Evolutionary conservation across 2,113 vertebrate species (phyloP).

Genomic region (Nothobranchius furzeri): DNA sequence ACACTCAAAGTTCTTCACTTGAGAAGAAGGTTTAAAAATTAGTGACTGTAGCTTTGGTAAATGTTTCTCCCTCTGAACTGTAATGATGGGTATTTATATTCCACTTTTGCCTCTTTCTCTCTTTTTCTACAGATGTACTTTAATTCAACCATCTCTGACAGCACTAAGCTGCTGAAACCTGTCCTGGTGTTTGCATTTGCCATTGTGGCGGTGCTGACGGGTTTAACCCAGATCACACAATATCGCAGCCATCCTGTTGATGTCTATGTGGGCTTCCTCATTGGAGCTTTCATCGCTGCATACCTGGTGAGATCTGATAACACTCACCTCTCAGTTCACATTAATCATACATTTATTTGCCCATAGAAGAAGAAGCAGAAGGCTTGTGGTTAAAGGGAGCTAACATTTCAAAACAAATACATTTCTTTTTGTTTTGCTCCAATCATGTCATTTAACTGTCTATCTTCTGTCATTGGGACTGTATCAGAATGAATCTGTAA

Average conservation of each 20-base stretch:
- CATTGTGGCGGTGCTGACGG: conserved; percentile 86
- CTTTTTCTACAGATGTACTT: conserved; percentile 87
- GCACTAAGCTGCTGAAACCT: conserved; percentile 94
- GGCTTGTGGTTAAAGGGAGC: too few species aligned
- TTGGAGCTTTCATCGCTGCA: conserved; percentile 88
- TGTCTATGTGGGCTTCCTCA: conserved; percentile 92
- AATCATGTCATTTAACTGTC: too few species aligned
- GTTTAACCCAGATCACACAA: conserved; percentile 95
- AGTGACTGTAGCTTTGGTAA: too few species aligned
- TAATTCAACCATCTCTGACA: conserved; percentile 91
- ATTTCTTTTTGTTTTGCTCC: too few species aligned
- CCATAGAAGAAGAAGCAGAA: too few species aligned
- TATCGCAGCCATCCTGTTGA: conserved; percentile 93
- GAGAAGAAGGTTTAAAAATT: too few species aligned
- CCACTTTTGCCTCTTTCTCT: not conserved
- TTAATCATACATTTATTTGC: not conserved
- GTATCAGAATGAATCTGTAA: not conserved
- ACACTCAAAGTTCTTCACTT: too few species aligned
- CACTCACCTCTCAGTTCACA: not conserved
- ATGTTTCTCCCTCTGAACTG: too few species aligned
- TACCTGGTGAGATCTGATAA: conserved; percentile 86
- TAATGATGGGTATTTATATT: too few species aligned
- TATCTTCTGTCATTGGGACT: conserved; percentile 9
- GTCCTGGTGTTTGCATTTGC: conserved; percentile 90
- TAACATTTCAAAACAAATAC: too few species aligned